Conservation (phyloP, 2,113 vertebrate genomes). For the Ameiurus melas region DNA sequence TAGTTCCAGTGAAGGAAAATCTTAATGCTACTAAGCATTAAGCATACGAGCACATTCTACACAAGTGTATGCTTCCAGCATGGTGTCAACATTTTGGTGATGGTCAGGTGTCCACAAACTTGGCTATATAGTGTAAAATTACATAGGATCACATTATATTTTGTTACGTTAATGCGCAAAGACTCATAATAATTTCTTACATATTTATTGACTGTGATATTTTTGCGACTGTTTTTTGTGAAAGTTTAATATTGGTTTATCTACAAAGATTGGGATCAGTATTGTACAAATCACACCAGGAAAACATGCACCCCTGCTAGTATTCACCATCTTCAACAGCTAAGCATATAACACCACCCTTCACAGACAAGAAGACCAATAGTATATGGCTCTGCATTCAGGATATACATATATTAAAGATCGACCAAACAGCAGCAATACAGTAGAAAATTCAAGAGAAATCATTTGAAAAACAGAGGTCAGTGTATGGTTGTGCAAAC, state of each 20-base stretch:
- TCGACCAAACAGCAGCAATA: conserved; percentile 43
- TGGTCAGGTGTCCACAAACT: background rate
- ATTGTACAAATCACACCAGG: conserved; percentile 40
- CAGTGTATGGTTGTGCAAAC: conserved; percentile 41
- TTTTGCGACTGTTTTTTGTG: background rate
- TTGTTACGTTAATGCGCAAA: background rate
- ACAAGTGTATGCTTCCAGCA: no score
- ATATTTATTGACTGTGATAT: conserved; percentile 44
- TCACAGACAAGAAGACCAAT: conserved; percentile 31
- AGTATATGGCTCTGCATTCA: conserved; percentile 35
- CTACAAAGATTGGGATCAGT: conserved; percentile 29
- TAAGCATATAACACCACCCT: conserved; percentile 25
- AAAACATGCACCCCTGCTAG: conserved; percentile 34
- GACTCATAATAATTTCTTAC: background rate
- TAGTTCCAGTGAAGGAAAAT: no score
- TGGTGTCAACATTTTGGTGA: background rate
- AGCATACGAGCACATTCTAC: no score
- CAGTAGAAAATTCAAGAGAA: conserved; percentile 35
- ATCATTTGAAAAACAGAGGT: conserved; percentile 31
- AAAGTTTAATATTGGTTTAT: background rate
- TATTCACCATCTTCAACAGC: background rate
- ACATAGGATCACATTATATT: background rate
- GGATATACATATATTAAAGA: conserved; percentile 36
- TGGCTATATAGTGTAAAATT: background rate
- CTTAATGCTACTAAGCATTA: no score